A percentile compares a stretch with the other conserved stretches of the same genome.
Evolutionary conservation across 2,888 invertebrate species (phyloP).

Genomic region (Kuschelorhynchus macadamiae): DNA sequence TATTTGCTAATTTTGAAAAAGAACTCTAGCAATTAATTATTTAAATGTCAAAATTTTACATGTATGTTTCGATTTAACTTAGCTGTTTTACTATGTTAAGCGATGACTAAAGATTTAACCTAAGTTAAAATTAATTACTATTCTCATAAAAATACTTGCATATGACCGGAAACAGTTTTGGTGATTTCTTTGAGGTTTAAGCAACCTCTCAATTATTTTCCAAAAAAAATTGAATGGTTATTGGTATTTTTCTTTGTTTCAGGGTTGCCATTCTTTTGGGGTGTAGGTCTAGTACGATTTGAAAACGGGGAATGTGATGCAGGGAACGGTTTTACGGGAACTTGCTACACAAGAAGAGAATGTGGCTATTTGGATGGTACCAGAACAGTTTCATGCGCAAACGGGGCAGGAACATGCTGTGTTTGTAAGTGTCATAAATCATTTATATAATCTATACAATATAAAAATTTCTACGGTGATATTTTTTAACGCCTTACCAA

Average conservation of each 20-base stretch:
- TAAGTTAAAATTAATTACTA: no score
- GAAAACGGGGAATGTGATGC: slow-evolving; percentile 79
- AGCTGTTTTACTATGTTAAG: no score
- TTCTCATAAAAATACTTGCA: no score
- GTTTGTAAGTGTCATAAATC: slow-evolving; percentile 76
- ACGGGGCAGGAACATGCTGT: slow-evolving; percentile 84
- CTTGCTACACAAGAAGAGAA: slow-evolving; percentile 81
- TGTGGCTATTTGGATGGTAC: slow-evolving; percentile 80
- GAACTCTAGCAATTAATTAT: no score
- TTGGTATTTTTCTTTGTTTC: slow-evolving; percentile 18
- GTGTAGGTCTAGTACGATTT: slow-evolving; percentile 77
- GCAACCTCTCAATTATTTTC: no score
- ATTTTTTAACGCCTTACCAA: not conserved
- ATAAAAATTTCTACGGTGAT: not conserved
- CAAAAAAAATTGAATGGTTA: no score
- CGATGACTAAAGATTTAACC: no score
- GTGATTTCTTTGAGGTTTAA: no score
- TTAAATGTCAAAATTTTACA: no score
- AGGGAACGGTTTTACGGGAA: slow-evolving; percentile 77
- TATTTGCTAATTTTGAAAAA: no score
- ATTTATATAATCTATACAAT: not conserved
- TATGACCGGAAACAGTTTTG: no score
- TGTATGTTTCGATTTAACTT: no score
- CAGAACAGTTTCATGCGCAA: slow-evolving; percentile 80
- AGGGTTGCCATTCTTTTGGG: slow-evolving; percentile 52